Percentiles rank a stretch among this genome's conserved stretches.
Evolutionary conservation across 2,113 vertebrate species (phyloP).

Genomic region (Cololabis saira): DNA sequence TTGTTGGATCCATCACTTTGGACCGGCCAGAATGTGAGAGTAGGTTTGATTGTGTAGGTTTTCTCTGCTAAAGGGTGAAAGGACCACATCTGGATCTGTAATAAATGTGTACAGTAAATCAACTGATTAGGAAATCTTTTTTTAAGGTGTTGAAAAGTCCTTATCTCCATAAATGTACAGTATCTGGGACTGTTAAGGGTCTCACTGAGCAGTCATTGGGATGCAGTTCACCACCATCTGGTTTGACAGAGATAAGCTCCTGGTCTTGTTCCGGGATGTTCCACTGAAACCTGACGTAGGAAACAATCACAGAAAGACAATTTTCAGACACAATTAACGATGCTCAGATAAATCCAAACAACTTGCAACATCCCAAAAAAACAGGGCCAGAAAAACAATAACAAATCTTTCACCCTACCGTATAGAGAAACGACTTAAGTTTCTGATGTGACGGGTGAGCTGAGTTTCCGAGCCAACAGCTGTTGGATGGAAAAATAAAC

Average conservation of each 20-base stretch:
- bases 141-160: not conserved
- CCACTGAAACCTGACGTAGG: constrained; percentile 85
- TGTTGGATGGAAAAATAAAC: constrained; percentile 89
- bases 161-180: not conserved
- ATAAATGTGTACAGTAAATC: not conserved
- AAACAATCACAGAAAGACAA: constrained; percentile 35
- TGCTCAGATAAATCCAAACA: constrained; percentile 2
- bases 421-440: constrained; percentile 84
- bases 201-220: constrained; percentile 88
- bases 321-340: constrained; percentile 14
- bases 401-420: constrained; percentile 45
- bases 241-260: constrained; percentile 83
- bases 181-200: constrained; percentile 2
- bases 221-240: constrained; percentile 84
- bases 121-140: not conserved
- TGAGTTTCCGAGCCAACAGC: constrained; percentile 79
- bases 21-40: constrained; percentile 80
- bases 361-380: constrained; percentile 14
- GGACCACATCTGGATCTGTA: constrained; percentile 87
- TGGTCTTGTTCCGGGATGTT: constrained; percentile 77
- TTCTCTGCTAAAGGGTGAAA: constrained; percentile 86
- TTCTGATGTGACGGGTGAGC: constrained; percentile 82
- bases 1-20: constrained; percentile 63
- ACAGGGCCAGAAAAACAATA: constrained; percentile 1
- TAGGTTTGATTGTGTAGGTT: constrained; percentile 81